Evolutionary conservation across 2,888 invertebrate species (phyloP).

Genomic region (Chrysotoxum bicinctum): DNA sequence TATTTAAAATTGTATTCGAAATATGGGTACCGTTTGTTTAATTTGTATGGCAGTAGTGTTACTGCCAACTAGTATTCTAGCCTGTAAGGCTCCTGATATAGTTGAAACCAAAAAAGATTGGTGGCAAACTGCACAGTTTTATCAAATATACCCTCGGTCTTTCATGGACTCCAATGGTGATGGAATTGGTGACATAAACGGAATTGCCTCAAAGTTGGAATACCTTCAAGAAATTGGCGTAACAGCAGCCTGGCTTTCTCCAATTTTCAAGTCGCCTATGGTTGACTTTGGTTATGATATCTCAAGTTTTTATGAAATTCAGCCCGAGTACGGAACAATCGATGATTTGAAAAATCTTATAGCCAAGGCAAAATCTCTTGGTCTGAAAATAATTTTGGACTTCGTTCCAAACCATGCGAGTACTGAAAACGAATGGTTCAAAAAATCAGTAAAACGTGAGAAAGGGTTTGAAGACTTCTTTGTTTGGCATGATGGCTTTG

Average conservation of each 20-base stretch:
- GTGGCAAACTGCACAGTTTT: slow-evolving; percentile 82
- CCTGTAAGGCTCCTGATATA: slow-evolving; percentile 63
- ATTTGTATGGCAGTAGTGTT: neutral
- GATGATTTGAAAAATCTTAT: too few relatives aligned
- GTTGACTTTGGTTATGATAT: too few relatives aligned
- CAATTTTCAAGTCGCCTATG: too few relatives aligned
- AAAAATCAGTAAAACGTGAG: too few relatives aligned
- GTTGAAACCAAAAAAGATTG: slow-evolving; percentile 72
- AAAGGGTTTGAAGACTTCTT: too few relatives aligned
- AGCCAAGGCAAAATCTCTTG: too few relatives aligned
- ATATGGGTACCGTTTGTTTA: neutral
- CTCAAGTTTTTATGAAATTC: too few relatives aligned
- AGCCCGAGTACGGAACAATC: too few relatives aligned
- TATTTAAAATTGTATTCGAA: neutral
- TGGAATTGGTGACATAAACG: slow-evolving; percentile 85
- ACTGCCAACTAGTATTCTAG: neutral
- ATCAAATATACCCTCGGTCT: slow-evolving; percentile 89
- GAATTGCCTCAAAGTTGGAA: slow-evolving; percentile 83
- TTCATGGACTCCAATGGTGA: slow-evolving; percentile 89
- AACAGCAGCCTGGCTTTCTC: slow-evolving; percentile 81
- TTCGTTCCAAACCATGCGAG: too few relatives aligned
- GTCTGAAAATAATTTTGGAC: too few relatives aligned
- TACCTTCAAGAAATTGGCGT: slow-evolving; percentile 84
- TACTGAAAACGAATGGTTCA: too few relatives aligned
- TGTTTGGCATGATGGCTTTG: too few relatives aligned